A percentile compares a stretch with the other conserved stretches of the same genome.
phyloP scores from a whole-genome alignment of 2,797 vertebrate species.

The Rhabdomys pumilio region DNA sequence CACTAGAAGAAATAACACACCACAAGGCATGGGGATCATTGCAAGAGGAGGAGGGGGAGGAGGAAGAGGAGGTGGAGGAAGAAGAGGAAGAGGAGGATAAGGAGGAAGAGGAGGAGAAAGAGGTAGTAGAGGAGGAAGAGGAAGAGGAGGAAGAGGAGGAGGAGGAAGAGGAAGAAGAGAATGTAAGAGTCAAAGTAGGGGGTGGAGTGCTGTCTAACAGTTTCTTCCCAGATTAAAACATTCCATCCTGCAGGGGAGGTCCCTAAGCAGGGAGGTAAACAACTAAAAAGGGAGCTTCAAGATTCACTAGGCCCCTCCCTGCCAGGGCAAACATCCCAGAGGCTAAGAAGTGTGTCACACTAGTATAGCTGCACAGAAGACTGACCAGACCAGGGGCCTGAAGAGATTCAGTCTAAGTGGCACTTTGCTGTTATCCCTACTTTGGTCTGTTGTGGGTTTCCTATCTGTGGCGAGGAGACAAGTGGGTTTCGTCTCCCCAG shows the following conservation, averaged over 20 bases:
- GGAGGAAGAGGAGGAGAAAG: too few species aligned
- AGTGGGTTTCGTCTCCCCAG: background rate
- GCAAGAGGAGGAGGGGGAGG: background rate
- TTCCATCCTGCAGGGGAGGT: too few species aligned
- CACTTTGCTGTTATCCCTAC: too few species aligned
- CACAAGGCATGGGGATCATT: background rate
- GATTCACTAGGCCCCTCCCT: background rate
- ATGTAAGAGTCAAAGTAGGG: background rate
- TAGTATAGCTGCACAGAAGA: background rate
- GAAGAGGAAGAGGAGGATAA: too few species aligned
- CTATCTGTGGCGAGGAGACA: too few species aligned
- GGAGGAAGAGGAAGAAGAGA: background rate
- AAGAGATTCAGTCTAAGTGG: background rate
- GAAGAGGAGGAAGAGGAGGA: too few species aligned
- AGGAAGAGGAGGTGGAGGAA: too few species aligned
- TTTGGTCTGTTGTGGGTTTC: too few species aligned
- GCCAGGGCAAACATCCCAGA: background rate
- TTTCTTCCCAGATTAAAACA: too few species aligned
- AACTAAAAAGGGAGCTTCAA: background rate
- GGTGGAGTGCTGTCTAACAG: background rate
- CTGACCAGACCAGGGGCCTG: background rate
- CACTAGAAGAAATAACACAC: too few species aligned
- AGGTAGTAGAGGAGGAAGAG: too few species aligned
- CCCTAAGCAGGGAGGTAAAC: background rate
- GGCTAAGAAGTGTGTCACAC: background rate